Base-by-base conservation (phyloP, 2,888 invertebrate species). In the Hybos culiciformis region DNA sequence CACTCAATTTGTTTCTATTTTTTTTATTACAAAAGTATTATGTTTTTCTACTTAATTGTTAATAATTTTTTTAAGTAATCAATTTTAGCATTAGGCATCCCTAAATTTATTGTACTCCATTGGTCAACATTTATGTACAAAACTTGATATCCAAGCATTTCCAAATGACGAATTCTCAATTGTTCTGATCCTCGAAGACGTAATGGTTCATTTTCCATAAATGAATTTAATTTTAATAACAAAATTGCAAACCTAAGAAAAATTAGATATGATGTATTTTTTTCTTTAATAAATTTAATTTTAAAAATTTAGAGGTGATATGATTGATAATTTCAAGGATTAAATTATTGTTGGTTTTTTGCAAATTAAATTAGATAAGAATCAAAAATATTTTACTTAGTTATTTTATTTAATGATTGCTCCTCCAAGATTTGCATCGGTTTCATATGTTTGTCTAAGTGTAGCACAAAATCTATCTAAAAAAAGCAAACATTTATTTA, bases 111-210 rank as follows among this genome's bases (percentile, higher is more conserved):
- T 29, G 69, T 67, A 48, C 70, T 69, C 76, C 77, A 78, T 43
- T 70, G 63, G 18, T 59, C 61, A 33, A 68, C 62, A 49, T 70
- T 70, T 8, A 77, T 60, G 44, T 68, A 59, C 37, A 73, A 56
- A 5, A 78, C 75, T 53, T 68, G 69, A 53, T 77, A 78, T 5
- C 77, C 77, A 53, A 78, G 60, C 51, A 78, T 74, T 60, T 78
- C 77, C 41, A 79, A 62, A 59, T 78, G 78, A 40, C 76, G 61
- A 36, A 68, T 66, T 56, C 70, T 70, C 41, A 76, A 49, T 26
- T 70, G 69, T 32, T 69, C 62, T 4, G 60, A 59, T 1, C 78
- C 78, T 50, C 67, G 69, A 36, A 77, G 51, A 7, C 62, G 65
- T 11, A 61, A 62, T 37, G 69, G 56, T 42, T 63, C 64, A n/a